Conservation (phyloP, 35 echinoderm and acorn worm species). For the Apostichopus californicus region DNA sequence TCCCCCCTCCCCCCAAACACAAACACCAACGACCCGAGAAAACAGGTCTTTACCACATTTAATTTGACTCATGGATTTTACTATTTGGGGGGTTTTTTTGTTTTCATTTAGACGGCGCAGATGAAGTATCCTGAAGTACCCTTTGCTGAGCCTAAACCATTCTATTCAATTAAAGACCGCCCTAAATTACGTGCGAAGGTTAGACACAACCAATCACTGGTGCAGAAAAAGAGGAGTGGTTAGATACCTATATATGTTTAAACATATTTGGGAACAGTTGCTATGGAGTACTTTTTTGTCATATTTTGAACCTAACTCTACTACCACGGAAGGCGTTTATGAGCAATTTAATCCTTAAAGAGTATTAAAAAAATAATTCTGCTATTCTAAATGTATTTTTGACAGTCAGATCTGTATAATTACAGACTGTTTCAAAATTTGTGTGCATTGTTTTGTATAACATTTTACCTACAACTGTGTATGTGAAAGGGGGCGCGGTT, state of each 20-base stretch:
- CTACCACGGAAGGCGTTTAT: not conserved
- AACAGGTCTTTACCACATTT: no score
- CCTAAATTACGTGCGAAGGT: not conserved
- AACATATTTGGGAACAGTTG: not conserved
- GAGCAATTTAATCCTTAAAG: not conserved
- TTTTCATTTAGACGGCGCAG: no score
- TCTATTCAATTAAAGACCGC: not conserved
- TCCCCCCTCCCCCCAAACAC: no score
- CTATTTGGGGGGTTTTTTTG: no score
- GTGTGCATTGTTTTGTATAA: not conserved
- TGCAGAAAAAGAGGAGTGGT: not conserved
- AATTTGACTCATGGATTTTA: no score
- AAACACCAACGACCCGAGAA: no score
- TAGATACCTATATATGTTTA: slow-evolving; percentile 10
- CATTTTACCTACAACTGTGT: no score
- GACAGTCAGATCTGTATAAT: not conserved
- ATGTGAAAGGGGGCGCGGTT: no score
- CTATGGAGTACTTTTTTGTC: not conserved
- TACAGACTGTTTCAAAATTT: not conserved
- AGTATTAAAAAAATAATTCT: not conserved
- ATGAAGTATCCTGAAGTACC: not conserved
- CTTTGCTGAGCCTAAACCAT: not conserved
- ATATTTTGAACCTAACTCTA: not conserved
- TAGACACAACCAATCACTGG: not conserved
- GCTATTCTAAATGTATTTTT: not conserved